Base-by-base conservation (phyloP, 1,140 invertebrate species). In the Eupristina koningsbergeri region DNA sequence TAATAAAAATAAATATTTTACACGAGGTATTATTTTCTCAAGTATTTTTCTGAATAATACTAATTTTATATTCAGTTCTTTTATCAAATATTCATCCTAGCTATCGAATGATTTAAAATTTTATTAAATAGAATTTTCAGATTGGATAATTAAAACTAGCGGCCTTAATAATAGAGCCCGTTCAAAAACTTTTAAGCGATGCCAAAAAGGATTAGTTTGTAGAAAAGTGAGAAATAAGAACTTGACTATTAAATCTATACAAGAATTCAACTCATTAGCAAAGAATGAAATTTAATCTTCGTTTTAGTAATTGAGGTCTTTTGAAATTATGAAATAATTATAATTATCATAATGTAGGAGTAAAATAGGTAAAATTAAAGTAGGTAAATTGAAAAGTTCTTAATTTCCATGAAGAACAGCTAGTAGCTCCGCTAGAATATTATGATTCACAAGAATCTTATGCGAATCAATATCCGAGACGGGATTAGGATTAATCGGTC, bases 401-500 rank as follows among this genome's bases (percentile, higher is more conserved):
- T 58, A 58, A 26, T 26, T 22, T 58, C 26, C 2, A 26, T 13
- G 22, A 22, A 26, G 2, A 58, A 58, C 9, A 58, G 53, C 53
- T 58, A 2, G n/a, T n/a, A n/a, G n/a, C n/a, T n/a, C n/a, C n/a
- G n/a, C n/a, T 5, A 13, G 9, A 5, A 58, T 58, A 26, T 58
- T 58, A 58, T 22, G 26, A 58, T 58, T 58, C 26, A 1, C 26
- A 58, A 58, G 53, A 58, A 58, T 63, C 36, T 19, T 50, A 34
- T 22, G 53, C n/a, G 45, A 80, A 71, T 80, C 47, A 71, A 71
- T 71, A 80, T 80, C 64, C 8, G 64, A 58, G 47, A 80, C 71
- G 22, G 67, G 34, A 80, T 80, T 71, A 69, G 64, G 47, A 47
- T 29, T 80, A 67, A 80, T 80, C 77, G 41, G 41, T 80, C 61